These are phyloP conservation scores for Rhopilema esculentum DNA, from an alignment of 30 jellyfish, hydroid and myxozoan species.

Conservation along the genomic window DNA sequence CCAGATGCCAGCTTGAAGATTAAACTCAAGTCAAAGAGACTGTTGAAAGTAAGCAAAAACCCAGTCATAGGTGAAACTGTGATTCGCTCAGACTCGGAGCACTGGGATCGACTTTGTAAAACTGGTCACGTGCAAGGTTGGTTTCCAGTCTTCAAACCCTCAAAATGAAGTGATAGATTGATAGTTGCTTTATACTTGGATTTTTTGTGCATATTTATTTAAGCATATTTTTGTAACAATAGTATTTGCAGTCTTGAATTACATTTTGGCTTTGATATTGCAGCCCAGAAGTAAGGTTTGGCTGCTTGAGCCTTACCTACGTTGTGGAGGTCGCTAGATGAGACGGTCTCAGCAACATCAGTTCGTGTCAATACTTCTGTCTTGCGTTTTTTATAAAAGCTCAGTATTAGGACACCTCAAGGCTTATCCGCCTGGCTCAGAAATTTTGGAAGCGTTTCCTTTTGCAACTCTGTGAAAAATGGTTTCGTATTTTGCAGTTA, in stretches of 20 bases:
- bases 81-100: constrained; percentile 63
- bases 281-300: too few relatives aligned
- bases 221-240: neutral
- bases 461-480: too few relatives aligned
- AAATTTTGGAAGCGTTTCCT: too few relatives aligned
- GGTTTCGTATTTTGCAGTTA: too few relatives aligned
- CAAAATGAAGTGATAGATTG: constrained; percentile 11
- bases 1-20: constrained; percentile 77
- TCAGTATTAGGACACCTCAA: too few relatives aligned
- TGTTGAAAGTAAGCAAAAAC: constrained; percentile 49
- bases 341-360: too few relatives aligned
- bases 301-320: too few relatives aligned
- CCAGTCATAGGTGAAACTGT: constrained; percentile 66
- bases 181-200: neutral
- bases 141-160: constrained; percentile 78
- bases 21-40: constrained; percentile 55
- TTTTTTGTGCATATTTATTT: neutral
- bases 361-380: too few relatives aligned
- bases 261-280: too few relatives aligned
- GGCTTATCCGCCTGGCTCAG: too few relatives aligned
- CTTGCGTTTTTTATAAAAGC: too few relatives aligned
- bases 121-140: constrained; percentile 70
- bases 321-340: too few relatives aligned
- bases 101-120: constrained; percentile 80
- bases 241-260: neutral